A percentile compares a stretch with the other conserved stretches of the same genome.
Evolutionary conservation across 2,888 invertebrate genomes (phyloP).

Genomic region (Scrobipalpa costella): DNA sequence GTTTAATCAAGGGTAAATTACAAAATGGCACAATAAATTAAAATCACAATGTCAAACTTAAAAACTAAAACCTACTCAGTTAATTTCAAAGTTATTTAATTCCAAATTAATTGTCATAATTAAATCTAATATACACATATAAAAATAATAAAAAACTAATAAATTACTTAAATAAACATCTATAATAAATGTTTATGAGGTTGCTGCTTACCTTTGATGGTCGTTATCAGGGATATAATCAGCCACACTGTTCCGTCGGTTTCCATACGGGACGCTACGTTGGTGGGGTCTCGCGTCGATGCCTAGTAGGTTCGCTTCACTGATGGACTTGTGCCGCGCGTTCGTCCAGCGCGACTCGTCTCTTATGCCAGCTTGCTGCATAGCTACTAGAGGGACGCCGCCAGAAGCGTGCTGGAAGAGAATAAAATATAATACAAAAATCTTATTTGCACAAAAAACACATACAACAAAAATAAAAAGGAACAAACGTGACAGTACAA

Average conservation of each 20-base stretch:
- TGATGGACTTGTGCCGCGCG: constrained; percentile 85
- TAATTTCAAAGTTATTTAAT: no score
- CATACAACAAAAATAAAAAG: no score
- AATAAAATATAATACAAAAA: neutral
- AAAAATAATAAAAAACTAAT: no score
- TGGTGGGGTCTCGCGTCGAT: constrained; percentile 75
- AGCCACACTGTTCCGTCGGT: constrained; percentile 82
- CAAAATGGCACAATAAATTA: no score
- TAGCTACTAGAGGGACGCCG: constrained; percentile 83
- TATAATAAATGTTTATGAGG: neutral
- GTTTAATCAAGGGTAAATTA: no score
- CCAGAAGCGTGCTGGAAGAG: constrained; percentile 61
- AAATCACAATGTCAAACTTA: no score
- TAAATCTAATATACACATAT: no score
- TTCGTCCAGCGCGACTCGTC: constrained; percentile 76
- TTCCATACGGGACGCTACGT: constrained; percentile 57
- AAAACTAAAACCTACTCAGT: no score
- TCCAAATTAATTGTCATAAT: no score
- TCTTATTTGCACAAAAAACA: no score
- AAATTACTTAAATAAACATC: no score
- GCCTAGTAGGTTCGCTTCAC: constrained; percentile 92
- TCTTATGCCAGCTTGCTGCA: constrained; percentile 86
- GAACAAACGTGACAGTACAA: no score
- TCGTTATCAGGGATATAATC: constrained; percentile 80
- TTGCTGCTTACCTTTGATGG: constrained; percentile 72